phyloP scores from a whole-genome alignment of 2,888 invertebrate species.

The Ashinkailepas kermadecensis region DNA sequence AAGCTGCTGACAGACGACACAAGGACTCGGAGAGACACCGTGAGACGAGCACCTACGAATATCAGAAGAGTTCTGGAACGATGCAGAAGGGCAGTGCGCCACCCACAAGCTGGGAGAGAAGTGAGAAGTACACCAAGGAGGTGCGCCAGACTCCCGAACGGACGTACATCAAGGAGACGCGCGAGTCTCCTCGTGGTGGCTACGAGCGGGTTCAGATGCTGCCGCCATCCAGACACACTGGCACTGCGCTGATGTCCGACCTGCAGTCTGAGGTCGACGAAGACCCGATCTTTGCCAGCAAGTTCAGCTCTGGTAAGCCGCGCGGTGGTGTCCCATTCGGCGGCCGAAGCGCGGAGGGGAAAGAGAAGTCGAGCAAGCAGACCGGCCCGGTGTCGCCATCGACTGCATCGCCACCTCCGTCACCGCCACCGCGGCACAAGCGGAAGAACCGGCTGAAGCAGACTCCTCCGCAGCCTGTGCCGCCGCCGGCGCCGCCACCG shows the following conservation, averaged over 20 bases:
- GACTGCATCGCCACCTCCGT: conserved; percentile 26
- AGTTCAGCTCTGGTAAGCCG: conserved; percentile 31
- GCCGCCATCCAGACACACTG: not conserved
- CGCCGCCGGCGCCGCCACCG: not conserved
- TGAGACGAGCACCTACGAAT: not conserved
- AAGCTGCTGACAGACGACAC: too few species aligned
- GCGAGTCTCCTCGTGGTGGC: not conserved
- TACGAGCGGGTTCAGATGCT: conserved; percentile 23
- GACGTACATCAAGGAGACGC: not conserved
- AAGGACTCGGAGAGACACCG: not conserved
- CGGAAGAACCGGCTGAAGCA: conserved; percentile 31
- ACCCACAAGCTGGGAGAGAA: not conserved
- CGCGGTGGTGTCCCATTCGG: conserved; percentile 4
- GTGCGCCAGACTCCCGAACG: conserved; percentile 8
- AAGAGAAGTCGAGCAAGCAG: too few species aligned
- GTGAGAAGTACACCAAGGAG: conserved; percentile 3
- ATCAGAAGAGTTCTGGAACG: not conserved
- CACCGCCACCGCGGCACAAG: conserved; percentile 33
- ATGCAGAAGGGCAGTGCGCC: not conserved
- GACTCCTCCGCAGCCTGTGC: not conserved
- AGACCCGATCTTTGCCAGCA: conserved; percentile 30
- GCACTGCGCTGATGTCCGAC: not conserved
- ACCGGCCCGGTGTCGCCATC: not conserved
- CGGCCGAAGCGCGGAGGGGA: too few species aligned
- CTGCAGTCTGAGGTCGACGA: conserved; percentile 23